Base-by-base conservation (phyloP, 1,140 invertebrate species). In the Trigoniulus corallinus region DNA sequence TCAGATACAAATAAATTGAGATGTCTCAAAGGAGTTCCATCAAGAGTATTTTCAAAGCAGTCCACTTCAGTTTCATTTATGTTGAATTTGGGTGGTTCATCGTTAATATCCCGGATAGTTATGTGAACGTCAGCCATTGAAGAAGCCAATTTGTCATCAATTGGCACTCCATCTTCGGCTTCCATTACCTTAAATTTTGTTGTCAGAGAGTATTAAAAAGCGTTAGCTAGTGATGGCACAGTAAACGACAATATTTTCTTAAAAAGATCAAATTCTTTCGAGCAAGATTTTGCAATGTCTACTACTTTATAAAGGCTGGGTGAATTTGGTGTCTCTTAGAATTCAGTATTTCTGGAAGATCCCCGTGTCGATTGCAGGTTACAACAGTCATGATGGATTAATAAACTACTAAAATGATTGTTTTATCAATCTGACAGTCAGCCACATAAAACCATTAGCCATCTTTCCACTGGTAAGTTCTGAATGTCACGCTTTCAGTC, bases 101-200 rank as follows among this genome's bases (percentile, higher is more conserved):
- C 92, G 67, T 96, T 96, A 0, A 94, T 86, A 67, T 94, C 91
- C 60, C 79, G 77, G 54, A 94, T 84, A 22, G 82, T 88, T 13
- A 95, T 77, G 0, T 77, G 86, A 10, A 85, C 79, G 22, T 58
- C 56, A 0, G 50, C 57, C 1, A 54, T 46, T 3, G 61, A 52
- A 22, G 53, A 52, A 10, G 57, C 52, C 21, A 41, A 3, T 18
- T 18, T 46, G 41, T 57, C 56, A 25, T 57, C 52, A 49, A 12
- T 53, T 2, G 26, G 18, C 1, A 48, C 48, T 20, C 15, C 15
- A 7, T 34, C 29, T 34, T 34, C 29, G 7, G 29, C 15, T 15
- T 34, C 15, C 29, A 15, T 34, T 34, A 7, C 7, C 29, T 34
- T 34, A 15, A 15, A 34, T 15, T 15, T 34, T n/a, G n/a, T 7